phyloP scores from a whole-genome alignment of 2,113 vertebrate genomes.

The Pelmatolapia mariae region DNA sequence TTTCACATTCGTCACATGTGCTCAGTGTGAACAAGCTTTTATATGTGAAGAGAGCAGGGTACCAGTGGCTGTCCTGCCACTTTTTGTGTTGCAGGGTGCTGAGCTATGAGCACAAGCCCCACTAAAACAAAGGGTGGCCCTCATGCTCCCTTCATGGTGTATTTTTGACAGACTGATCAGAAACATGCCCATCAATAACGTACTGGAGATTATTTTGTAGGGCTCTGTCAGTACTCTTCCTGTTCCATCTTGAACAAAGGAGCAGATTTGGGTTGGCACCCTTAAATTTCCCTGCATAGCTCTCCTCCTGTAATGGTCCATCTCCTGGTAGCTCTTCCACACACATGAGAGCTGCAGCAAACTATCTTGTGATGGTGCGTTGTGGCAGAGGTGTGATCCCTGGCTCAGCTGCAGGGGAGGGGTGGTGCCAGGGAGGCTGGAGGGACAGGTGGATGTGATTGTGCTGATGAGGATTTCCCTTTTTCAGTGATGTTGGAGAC shows the following conservation, averaged over 20 bases:
- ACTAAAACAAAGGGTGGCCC: neutral
- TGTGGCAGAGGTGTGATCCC: neutral
- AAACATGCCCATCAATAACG: neutral
- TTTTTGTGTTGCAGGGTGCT: neutral
- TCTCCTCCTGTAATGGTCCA: neutral
- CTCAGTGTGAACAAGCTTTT: neutral
- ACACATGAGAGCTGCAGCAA: neutral
- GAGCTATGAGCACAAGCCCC: neutral
- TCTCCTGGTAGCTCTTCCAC: neutral
- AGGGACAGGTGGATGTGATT: neutral
- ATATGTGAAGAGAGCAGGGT: neutral
- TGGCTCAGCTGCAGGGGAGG: neutral
- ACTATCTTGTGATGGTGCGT: neutral
- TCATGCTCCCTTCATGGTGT: neutral
- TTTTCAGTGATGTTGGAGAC: neutral
- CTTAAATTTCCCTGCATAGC: neutral
- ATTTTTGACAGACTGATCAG: neutral
- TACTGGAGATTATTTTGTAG: neutral
- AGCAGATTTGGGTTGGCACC: neutral
- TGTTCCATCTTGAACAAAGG: neutral
- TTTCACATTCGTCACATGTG: neutral
- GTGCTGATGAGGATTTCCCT: neutral
- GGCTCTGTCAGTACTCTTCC: neutral
- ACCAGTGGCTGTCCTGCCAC: neutral
- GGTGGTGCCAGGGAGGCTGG: neutral